Percentiles rank a stretch among this genome's conserved stretches.
These are phyloP conservation scores for Phasia obesa DNA, from an alignment of 2,888 invertebrate genomes.

Conservation along the genomic window DNA sequence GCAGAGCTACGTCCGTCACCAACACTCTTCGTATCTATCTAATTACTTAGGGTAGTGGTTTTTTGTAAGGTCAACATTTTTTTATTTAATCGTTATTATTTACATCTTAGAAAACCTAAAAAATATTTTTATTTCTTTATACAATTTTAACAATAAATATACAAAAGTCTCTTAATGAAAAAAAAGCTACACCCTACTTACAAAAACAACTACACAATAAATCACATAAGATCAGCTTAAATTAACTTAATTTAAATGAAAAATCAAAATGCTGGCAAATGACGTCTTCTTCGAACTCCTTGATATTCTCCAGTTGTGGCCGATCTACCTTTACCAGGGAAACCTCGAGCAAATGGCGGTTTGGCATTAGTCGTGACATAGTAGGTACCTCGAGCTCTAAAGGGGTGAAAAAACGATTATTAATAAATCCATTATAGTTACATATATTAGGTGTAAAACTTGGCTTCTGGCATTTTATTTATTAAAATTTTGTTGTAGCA, in stretches of 20 bases:
- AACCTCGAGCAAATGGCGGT: constrained; percentile 93
- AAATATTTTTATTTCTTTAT: not conserved
- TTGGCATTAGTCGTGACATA: constrained; percentile 93
- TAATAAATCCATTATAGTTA: too few species aligned
- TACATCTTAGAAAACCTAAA: constrained; percentile 2
- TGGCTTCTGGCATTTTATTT: too few species aligned
- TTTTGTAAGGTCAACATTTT: too few species aligned
- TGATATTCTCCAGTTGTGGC: constrained; percentile 78
- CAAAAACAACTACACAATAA: constrained; percentile 60
- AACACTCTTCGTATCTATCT: too few species aligned
- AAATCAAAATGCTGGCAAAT: constrained; percentile 56
- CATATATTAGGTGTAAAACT: too few species aligned
- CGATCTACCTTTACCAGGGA: constrained; percentile 85
- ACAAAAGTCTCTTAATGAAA: not conserved
- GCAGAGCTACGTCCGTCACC: too few species aligned
- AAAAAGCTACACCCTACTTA: constrained; percentile 39
- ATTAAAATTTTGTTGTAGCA: too few species aligned
- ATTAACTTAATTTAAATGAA: constrained; percentile 26
- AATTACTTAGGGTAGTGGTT: too few species aligned
- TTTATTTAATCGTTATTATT: not conserved
- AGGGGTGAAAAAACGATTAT: not conserved
- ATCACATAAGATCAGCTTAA: constrained; percentile 62
- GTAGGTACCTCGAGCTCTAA: constrained; percentile 91
- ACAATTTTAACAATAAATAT: constrained; percentile 44
- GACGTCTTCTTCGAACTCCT: constrained; percentile 77